Evolutionary conservation across 2,797 vertebrate species (phyloP).

Genomic region (Characodon lateralis): DNA sequence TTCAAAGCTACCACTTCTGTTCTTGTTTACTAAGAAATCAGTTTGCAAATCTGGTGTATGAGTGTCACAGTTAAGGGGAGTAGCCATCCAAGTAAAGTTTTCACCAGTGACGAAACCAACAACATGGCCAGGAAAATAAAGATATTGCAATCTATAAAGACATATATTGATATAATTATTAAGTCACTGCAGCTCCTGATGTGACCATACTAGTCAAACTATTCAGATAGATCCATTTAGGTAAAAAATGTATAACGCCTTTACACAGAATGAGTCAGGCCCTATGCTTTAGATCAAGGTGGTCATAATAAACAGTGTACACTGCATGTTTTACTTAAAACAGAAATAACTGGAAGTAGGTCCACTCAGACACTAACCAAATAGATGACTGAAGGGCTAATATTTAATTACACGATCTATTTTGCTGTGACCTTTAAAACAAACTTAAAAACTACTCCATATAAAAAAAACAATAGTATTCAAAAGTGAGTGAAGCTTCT

Average conservation of each 20-base stretch:
- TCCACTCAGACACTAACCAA: background rate
- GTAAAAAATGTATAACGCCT: background rate
- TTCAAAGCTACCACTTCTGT: slow-evolving; percentile 63
- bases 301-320: background rate
- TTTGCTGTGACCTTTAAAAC: background rate
- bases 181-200: background rate
- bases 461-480: background rate
- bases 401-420: background rate
- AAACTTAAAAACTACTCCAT: background rate
- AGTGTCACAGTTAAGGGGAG: background rate
- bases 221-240: background rate
- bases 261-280: background rate
- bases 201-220: background rate
- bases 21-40: background rate
- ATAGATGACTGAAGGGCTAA: background rate
- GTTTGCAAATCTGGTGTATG: background rate
- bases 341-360: background rate
- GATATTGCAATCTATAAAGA: background rate
- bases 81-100: background rate
- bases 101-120: background rate
- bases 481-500: slow-evolving; percentile 56
- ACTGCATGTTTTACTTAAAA: background rate
- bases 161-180: background rate
- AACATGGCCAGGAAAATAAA: background rate
- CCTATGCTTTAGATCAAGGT: background rate